Percentiles rank a stretch among this genome's conserved stretches.
Conservation (phyloP, 2,888 invertebrate genomes). For the Leptinotarsa rubiginosa region DNA sequence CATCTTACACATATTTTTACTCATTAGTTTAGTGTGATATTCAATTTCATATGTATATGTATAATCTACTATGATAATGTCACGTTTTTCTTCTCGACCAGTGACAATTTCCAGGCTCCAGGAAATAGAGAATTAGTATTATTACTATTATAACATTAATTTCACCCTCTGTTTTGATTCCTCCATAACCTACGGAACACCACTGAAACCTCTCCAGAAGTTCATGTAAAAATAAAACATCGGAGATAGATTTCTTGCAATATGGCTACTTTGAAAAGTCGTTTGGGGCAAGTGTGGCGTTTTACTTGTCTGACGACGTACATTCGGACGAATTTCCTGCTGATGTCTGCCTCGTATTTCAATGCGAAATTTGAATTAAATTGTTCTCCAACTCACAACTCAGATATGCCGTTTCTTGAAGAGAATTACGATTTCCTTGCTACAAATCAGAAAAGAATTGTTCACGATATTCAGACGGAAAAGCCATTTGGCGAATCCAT, state of each 20-base stretch:
- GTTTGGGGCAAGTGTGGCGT: constrained; percentile 59
- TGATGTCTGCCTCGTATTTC: constrained; percentile 50
- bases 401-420: constrained; percentile 24
- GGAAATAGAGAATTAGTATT: too few relatives aligned
- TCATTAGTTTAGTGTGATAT: too few relatives aligned
- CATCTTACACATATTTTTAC: too few relatives aligned
- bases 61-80: too few relatives aligned
- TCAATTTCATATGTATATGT: too few relatives aligned
- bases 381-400: constrained; percentile 44
- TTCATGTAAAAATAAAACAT: constrained; percentile 30
- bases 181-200: not conserved
- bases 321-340: constrained; percentile 48
- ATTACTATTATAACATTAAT: too few relatives aligned
- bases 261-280: constrained; percentile 61
- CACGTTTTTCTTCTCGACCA: too few relatives aligned
- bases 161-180: too few relatives aligned
- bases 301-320: constrained; percentile 53
- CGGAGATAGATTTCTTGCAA: constrained; percentile 41
- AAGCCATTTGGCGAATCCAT: not conserved
- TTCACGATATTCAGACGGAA: constrained; percentile 1
- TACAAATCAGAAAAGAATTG: constrained; percentile 34
- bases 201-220: not conserved
- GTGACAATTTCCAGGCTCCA: too few relatives aligned
- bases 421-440: constrained; percentile 31
- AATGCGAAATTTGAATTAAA: constrained; percentile 50